Percentiles rank a stretch among this genome's conserved stretches.
phyloP scores from a whole-genome alignment of 35 echinoderm and acorn worm genomes.

The Chiridota heheva region DNA sequence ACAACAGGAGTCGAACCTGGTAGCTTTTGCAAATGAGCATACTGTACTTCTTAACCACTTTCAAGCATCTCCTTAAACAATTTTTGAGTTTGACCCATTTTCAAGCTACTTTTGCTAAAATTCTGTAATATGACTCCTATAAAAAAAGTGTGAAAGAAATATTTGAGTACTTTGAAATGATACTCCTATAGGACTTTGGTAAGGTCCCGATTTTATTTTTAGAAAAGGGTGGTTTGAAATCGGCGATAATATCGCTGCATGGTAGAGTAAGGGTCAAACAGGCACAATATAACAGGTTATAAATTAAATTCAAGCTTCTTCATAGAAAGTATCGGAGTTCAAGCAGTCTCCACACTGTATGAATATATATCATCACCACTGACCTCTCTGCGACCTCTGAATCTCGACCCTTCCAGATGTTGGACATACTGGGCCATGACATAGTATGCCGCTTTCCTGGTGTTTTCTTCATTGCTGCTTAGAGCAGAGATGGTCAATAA shows the following conservation, averaged over 20 bases:
- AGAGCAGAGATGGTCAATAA: slow-evolving; percentile 50
- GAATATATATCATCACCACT: background rate
- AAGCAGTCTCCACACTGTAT: background rate
- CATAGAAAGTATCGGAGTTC: background rate
- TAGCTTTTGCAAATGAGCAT: no score
- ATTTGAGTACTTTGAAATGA: no score
- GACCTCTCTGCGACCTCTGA: slow-evolving; percentile 82
- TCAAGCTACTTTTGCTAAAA: no score
- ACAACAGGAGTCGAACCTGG: no score
- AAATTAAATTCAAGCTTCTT: background rate
- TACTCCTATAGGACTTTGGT: no score
- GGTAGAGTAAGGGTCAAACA: background rate
- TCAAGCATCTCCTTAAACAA: no score
- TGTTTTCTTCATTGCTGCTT: slow-evolving; percentile 61
- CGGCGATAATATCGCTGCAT: background rate
- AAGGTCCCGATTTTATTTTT: no score
- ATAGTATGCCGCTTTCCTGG: slow-evolving; percentile 69
- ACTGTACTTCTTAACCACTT: no score
- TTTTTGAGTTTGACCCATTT: no score
- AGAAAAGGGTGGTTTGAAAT: no score
- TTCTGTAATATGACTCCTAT: no score
- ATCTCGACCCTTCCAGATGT: slow-evolving; percentile 80
- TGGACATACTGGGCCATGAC: slow-evolving; percentile 44
- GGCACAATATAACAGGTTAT: background rate
- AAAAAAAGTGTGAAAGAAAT: no score